Percentiles rank a stretch among this genome's conserved stretches.
Evolutionary conservation across 2,888 invertebrate species (phyloP).

Genomic region (Venustoraphidia nigricollis): DNA sequence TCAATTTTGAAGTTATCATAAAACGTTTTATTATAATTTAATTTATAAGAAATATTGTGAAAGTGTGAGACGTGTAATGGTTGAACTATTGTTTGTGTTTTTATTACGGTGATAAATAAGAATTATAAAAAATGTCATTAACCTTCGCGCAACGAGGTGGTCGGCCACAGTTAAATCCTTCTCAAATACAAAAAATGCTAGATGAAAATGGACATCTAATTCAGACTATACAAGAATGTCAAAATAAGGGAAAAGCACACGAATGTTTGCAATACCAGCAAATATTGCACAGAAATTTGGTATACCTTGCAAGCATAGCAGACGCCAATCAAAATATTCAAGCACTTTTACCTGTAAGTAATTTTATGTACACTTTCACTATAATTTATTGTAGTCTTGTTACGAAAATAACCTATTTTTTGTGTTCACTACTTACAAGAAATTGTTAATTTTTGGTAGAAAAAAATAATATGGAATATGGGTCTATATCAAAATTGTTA

Average conservation of each 20-base stretch:
- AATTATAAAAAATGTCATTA: conserved; percentile 41
- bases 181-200: conserved; percentile 86
- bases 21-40: no score
- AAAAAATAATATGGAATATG: no score
- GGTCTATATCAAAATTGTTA: no score
- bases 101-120: not conserved
- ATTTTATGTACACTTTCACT: not conserved
- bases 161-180: conserved; percentile 61
- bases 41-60: no score
- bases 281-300: conserved; percentile 85
- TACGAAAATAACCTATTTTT: not conserved
- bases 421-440: no score
- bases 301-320: conserved; percentile 91
- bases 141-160: conserved; percentile 57
- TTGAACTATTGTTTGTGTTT: not conserved
- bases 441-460: no score
- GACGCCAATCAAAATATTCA: conserved; percentile 91
- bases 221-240: conserved; percentile 92
- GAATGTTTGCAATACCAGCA: conserved; percentile 93
- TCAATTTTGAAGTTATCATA: no score
- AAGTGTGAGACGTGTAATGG: no score
- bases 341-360: conserved; percentile 70
- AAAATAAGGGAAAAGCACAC: conserved; percentile 84
- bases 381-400: not conserved
- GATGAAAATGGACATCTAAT: conserved; percentile 96